A percentile compares a stretch with the other conserved stretches of the same genome.
These are phyloP conservation scores for Spongilla lacustris DNA, from an alignment of 37 sponge, comb jelly and placozoan genomes.

Conservation along the genomic window DNA sequence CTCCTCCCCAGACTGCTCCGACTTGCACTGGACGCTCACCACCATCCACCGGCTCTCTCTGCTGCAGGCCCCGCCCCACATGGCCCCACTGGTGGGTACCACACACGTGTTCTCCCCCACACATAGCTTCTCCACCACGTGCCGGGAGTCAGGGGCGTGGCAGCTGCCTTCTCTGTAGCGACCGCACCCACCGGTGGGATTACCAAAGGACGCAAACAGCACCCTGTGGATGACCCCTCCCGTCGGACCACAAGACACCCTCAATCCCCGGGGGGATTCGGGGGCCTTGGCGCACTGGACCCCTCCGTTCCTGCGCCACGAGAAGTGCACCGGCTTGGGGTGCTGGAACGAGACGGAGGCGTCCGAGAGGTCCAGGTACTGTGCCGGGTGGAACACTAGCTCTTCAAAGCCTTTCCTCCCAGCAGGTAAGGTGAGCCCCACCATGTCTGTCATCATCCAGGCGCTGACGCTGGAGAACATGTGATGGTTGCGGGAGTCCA, in stretches of 20 bases:
- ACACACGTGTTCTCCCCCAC: conserved; percentile 17
- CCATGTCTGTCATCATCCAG: conserved; percentile 58
- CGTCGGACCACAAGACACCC: conserved; percentile 16
- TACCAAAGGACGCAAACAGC: conserved; percentile 46
- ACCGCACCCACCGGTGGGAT: conserved; percentile 39
- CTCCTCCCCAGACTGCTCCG: too few species aligned
- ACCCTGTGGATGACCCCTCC: conserved; percentile 25
- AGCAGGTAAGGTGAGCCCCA: conserved; percentile 19
- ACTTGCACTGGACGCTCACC: conserved; percentile 28
- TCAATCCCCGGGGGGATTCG: conserved; percentile 20
- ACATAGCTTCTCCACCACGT: conserved; percentile 24
- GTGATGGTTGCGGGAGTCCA: conserved; percentile 84
- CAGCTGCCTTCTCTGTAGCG: conserved; percentile 23
- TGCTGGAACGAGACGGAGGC: conserved; percentile 33
- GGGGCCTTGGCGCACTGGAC: conserved; percentile 52
- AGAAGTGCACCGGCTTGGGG: conserved; percentile 39
- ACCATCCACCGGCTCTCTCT: conserved; percentile 20
- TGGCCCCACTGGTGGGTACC: conserved; percentile 32
- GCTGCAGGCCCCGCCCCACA: conserved; percentile 36
- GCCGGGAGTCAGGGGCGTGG: conserved; percentile 5
- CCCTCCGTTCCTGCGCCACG: conserved; percentile 50
- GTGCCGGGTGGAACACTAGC: conserved; percentile 56
- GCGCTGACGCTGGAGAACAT: conserved; percentile 81
- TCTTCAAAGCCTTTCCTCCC: conserved; percentile 29
- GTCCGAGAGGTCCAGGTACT: conserved; percentile 25